Percentiles rank a stretch among this genome's conserved stretches.
phyloP scores from a whole-genome alignment of 2,888 invertebrate genomes.

The Pachliopta kotzebuea region DNA sequence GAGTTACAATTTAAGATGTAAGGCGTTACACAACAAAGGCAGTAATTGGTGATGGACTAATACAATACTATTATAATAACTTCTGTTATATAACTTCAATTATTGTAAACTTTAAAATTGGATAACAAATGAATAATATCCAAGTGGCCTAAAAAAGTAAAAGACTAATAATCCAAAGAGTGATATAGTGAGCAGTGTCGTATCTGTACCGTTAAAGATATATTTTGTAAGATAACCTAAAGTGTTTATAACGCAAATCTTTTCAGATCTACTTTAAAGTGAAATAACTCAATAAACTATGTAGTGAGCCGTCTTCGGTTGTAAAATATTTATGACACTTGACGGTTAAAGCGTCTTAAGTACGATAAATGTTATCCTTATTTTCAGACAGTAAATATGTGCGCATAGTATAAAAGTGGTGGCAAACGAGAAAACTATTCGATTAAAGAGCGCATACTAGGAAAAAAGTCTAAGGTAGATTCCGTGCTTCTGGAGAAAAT shows the following conservation, averaged over 20 bases:
- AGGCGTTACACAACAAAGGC: too few relatives aligned
- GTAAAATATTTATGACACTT: conserved; percentile 28
- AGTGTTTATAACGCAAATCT: conserved; percentile 6
- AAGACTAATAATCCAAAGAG: neutral
- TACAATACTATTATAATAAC: too few relatives aligned
- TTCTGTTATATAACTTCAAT: too few relatives aligned
- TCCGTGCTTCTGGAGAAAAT: too few relatives aligned
- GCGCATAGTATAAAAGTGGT: too few relatives aligned
- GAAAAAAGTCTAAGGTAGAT: too few relatives aligned
- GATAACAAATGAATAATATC: too few relatives aligned
- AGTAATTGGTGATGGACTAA: too few relatives aligned
- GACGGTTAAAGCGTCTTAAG: conserved; percentile 17
- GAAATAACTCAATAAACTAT: conserved; percentile 21
- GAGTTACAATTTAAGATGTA: too few relatives aligned
- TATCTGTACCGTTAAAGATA: neutral
- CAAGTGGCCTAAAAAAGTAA: neutral
- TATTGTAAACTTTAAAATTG: too few relatives aligned
- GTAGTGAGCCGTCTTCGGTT: conserved; percentile 12
- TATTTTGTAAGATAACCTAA: neutral
- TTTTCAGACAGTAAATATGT: neutral
- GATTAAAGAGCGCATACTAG: too few relatives aligned
- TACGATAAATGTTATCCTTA: conserved; percentile 21
- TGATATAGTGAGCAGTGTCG: neutral
- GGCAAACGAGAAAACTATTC: too few relatives aligned
- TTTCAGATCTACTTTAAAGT: conserved; percentile 4